phyloP scores from a whole-genome alignment of 2,797 vertebrate species.

The Phrynocephalus vlangalii region DNA sequence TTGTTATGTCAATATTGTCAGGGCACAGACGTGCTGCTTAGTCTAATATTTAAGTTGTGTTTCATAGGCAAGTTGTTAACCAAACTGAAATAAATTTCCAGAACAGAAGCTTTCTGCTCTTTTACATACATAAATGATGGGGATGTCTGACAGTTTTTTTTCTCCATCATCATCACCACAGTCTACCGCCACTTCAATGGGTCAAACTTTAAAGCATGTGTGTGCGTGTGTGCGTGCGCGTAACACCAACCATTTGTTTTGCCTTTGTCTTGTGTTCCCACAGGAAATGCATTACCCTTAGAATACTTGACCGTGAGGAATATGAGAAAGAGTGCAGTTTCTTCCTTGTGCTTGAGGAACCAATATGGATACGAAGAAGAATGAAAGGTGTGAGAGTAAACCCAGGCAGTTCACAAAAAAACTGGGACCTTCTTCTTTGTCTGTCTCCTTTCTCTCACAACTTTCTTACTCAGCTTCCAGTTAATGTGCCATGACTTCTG shows the following conservation, averaged over 20 bases:
- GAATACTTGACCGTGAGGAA: constrained; percentile 92
- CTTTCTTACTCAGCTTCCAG: constrained; percentile 77
- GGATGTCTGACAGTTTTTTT: constrained; percentile 73
- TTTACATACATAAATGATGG: constrained; percentile 57
- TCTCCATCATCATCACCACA: constrained; percentile 73
- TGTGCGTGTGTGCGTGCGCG: constrained; percentile 71
- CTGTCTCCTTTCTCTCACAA: constrained; percentile 84
- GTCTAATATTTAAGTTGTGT: background rate
- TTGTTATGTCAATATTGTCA: background rate
- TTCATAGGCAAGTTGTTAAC: background rate
- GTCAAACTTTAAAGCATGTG: constrained; percentile 77
- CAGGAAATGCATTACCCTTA: constrained; percentile 95
- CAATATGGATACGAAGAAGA: constrained; percentile 91
- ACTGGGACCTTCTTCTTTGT: constrained; percentile 81
- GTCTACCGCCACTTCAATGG: constrained; percentile 65
- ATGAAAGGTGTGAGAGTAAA: constrained; percentile 95
- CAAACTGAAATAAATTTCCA: background rate
- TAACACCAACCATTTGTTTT: constrained; percentile 86
- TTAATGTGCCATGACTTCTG: constrained; percentile 76
- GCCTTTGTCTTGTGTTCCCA: constrained; percentile 92
- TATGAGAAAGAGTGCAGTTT: constrained; percentile 95
- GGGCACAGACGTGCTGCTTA: background rate
- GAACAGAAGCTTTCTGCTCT: constrained; percentile 59
- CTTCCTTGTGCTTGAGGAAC: constrained; percentile 94
- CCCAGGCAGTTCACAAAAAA: constrained; percentile 79